Evolutionary conservation across 1,140 invertebrate genomes (phyloP), one percentile per base, ranked within the genome.

Genomic region (Rhagoletis zephyria): DNA sequence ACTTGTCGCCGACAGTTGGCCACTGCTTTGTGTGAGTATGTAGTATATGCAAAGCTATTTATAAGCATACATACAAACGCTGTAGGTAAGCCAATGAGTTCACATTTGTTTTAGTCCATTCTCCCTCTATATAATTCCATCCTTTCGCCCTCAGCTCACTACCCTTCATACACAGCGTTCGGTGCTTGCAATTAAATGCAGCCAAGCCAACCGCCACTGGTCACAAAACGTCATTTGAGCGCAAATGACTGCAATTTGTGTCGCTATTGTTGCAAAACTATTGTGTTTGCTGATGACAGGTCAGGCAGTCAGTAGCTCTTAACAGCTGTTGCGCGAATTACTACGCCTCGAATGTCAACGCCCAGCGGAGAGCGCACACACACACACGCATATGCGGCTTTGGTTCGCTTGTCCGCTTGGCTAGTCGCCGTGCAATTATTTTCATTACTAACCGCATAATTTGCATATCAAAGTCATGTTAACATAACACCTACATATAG

Each of bases 381-480:
- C 4, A 5, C 14, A 77, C 45, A 6, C 6, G 4, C 9, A 12
- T 42, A 12, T 12, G 40, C 30, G 14, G 7, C 3, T 67, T 74
- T 48, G 30, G 42, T 5, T 81, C 51, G 48, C 74, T n/a, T 16
- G 45, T n/a, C 12, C 42, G n/a, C 19, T 56, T 81, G 7, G 74
- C 74, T 59, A 5, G 45, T 56, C 48, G 48, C n/a, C 16, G 16
- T 59, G 74, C 74, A 56, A 56, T 81, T 81, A 81, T 51, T 81
- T 81, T 81, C 74, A 81, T 56, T 81, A 81, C 16, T 81, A 48
- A 81, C 74, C 74, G n/a, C 74, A 81, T 81, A 81, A 81, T 81
- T 56, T 81, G 74, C 74, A 81, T 81, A 51, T 19, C 48, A 81
- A 81, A 81, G 74, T 81, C 74, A 81, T 81, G 74, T 81, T 19